A percentile compares a stretch with the other conserved stretches of the same genome.
Conservation (phyloP, 1,140 invertebrate genomes). For the Achroia grisella region DNA sequence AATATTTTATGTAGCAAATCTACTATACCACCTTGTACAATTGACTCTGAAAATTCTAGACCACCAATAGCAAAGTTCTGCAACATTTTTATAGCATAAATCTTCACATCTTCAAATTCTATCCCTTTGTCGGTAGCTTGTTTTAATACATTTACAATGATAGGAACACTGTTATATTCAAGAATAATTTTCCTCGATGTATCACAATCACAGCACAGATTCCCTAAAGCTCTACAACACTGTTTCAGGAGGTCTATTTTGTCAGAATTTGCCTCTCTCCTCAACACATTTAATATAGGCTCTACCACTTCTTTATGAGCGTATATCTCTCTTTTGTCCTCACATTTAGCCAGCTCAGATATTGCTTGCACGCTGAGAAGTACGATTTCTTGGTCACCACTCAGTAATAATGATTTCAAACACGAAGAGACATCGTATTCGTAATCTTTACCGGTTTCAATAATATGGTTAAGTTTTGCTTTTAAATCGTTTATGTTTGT, state of each 20-base stretch:
- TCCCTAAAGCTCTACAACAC: slow-evolving; percentile 86
- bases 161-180: slow-evolving; percentile 75
- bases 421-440: slow-evolving; percentile 55
- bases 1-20: slow-evolving; percentile 74
- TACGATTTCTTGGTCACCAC: slow-evolving; percentile 44
- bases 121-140: slow-evolving; percentile 30
- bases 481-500: slow-evolving; percentile 47
- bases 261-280: slow-evolving; percentile 38
- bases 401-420: slow-evolving; percentile 46
- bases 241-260: slow-evolving; percentile 78
- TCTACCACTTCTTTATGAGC: slow-evolving; percentile 76
- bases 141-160: slow-evolving; percentile 66
- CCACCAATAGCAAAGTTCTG: slow-evolving; percentile 87
- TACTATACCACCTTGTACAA: slow-evolving; percentile 80
- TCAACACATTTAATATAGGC: slow-evolving; percentile 74
- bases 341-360: slow-evolving; percentile 82
- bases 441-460: slow-evolving; percentile 46
- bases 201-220: slow-evolving; percentile 92
- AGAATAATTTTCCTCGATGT: slow-evolving; percentile 77
- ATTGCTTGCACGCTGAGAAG: slow-evolving; percentile 76
- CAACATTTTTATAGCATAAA: slow-evolving; percentile 75
- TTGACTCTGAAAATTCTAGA: slow-evolving; percentile 77
- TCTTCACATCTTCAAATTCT: slow-evolving; percentile 44
- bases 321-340: slow-evolving; percentile 78
- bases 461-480: slow-evolving; percentile 56